Conservation (phyloP, 2,888 invertebrate genomes). For the Nomada flava region DNA sequence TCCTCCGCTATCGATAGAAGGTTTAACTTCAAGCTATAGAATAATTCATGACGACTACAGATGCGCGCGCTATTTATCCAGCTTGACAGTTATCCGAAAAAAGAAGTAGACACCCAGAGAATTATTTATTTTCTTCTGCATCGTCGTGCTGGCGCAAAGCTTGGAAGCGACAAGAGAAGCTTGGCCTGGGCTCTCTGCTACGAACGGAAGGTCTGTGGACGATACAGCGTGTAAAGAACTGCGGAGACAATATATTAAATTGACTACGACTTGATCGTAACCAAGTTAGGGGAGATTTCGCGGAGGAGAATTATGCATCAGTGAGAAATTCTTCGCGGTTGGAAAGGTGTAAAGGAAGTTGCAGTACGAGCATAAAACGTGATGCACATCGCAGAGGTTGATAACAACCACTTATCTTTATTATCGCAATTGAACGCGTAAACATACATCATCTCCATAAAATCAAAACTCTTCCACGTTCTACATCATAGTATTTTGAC, state of each 20-base stretch:
- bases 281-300: slow-evolving; percentile 20
- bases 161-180: background rate
- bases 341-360: slow-evolving; percentile 5
- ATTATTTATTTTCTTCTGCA: slow-evolving; percentile 21
- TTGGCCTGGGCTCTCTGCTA: background rate
- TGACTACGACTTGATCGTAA: background rate
- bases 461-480: too few relatives aligned
- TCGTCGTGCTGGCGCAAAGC: background rate
- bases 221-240: slow-evolving; percentile 11
- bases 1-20: background rate
- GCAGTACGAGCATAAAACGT: slow-evolving; percentile 27
- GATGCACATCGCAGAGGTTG: slow-evolving; percentile 1
- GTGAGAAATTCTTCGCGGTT: slow-evolving; percentile 8
- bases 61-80: background rate
- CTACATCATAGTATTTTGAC: too few relatives aligned
- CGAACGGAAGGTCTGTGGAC: background rate
- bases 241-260: slow-evolving; percentile 25
- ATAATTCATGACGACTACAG: slow-evolving; percentile 25
- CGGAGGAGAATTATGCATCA: background rate
- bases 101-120: slow-evolving; percentile 1
- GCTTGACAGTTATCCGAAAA: slow-evolving; percentile 11
- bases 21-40: slow-evolving; percentile 25
- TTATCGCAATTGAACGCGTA: slow-evolving; percentile 2
- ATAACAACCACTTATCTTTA: background rate
- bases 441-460: background rate